Conservation (phyloP, 1,140 invertebrate genomes). For the Plutomurus gul region DNA sequence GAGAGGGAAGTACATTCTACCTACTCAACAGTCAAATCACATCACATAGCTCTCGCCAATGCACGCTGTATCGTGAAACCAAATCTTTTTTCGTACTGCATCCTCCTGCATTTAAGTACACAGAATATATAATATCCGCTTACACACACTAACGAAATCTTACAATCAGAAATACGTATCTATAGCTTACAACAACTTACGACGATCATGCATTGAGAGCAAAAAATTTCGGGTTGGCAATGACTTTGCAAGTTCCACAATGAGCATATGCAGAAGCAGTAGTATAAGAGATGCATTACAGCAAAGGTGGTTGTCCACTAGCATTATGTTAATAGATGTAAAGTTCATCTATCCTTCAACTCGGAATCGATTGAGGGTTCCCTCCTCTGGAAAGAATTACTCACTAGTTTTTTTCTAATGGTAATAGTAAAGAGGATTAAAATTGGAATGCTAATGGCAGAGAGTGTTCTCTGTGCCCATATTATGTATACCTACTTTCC, state of each 20-base stretch:
- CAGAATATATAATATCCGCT: too few relatives aligned
- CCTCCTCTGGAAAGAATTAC: background rate
- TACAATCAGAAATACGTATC: background rate
- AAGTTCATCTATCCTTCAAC: background rate
- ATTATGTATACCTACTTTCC: too few relatives aligned
- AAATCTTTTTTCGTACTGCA: background rate
- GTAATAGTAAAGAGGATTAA: too few relatives aligned
- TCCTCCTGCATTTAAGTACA: too few relatives aligned
- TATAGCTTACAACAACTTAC: background rate
- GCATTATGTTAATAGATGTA: too few relatives aligned
- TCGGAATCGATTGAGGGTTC: background rate
- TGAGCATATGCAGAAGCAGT: too few relatives aligned
- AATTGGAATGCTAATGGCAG: too few relatives aligned
- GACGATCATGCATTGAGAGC: background rate
- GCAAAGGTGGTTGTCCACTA: too few relatives aligned
- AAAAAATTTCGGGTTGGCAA: conserved; percentile 1
- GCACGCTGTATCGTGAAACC: background rate
- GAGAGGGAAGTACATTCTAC: background rate
- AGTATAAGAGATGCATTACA: too few relatives aligned
- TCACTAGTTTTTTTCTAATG: too few relatives aligned
- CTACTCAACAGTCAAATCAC: background rate
- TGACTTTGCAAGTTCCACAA: background rate
- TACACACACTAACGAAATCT: background rate
- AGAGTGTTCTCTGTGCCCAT: too few relatives aligned
- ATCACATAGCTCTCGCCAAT: background rate